These are phyloP conservation scores for Laupala kohalensis DNA, from an alignment of 1,140 invertebrate genomes.

Conservation along the genomic window DNA sequence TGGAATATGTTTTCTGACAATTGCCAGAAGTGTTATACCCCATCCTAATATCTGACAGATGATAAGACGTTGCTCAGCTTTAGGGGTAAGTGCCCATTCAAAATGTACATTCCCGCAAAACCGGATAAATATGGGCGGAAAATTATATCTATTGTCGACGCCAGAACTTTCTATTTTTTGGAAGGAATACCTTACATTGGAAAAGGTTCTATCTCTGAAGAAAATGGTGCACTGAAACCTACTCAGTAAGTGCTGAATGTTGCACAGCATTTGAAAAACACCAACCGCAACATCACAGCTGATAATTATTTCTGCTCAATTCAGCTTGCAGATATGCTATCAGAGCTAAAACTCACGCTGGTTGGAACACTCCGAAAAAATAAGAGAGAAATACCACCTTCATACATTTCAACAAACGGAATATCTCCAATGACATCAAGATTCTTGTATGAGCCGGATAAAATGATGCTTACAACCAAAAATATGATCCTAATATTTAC, in stretches of 20 bases:
- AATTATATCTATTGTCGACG: constrained; percentile 19
- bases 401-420: not conserved
- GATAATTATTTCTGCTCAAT: not conserved
- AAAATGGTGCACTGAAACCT: not conserved
- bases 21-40: constrained; percentile 14
- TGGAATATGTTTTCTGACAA: not conserved
- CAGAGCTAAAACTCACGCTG: not conserved
- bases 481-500: not conserved
- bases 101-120: constrained; percentile 26
- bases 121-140: constrained; percentile 22
- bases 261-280: not conserved
- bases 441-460: not conserved
- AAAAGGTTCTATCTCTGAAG: not conserved
- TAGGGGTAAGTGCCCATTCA: constrained; percentile 22
- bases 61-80: constrained; percentile 26
- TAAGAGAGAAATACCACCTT: not conserved
- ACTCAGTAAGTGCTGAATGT: not conserved
- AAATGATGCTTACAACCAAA: not conserved
- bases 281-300: not conserved
- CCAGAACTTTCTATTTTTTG: constrained; percentile 17
- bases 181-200: constrained; percentile 10
- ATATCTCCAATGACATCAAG: not conserved
- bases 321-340: not conserved
- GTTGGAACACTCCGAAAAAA: not conserved
- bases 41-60: constrained; percentile 18